phyloP scores from a whole-genome alignment of 2,113 vertebrate genomes.

The Mionectes macconnelli region DNA sequence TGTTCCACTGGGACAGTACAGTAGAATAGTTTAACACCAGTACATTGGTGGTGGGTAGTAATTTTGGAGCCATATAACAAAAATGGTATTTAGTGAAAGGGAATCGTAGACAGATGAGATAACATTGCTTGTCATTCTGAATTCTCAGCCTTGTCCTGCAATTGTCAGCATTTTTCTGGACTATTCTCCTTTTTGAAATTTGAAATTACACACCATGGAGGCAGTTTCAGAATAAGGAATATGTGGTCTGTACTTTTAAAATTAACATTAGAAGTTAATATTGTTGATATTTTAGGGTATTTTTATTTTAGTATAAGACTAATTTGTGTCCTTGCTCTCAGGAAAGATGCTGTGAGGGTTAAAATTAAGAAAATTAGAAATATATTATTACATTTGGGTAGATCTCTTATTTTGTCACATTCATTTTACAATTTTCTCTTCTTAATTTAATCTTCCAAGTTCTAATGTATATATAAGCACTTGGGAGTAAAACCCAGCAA shows the following conservation, averaged over 20 bases:
- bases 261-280: background rate
- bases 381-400: background rate
- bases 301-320: background rate
- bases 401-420: background rate
- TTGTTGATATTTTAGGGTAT: background rate
- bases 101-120: background rate
- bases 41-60: background rate
- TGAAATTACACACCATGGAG: background rate
- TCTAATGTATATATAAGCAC: background rate
- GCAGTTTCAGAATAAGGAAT: background rate
- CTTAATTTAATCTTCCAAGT: background rate
- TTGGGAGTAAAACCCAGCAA: background rate
- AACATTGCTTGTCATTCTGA: background rate
- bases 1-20: background rate
- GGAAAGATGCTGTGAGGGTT: background rate
- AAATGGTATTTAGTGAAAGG: background rate
- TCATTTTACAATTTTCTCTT: background rate
- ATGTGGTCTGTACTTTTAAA: background rate
- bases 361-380: background rate
- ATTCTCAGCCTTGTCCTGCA: background rate
- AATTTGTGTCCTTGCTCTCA: background rate
- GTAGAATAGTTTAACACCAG: background rate
- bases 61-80: background rate
- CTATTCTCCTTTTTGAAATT: background rate
- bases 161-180: background rate